Conservation (phyloP, 2,888 invertebrate species). For the Pollenia amentaria region DNA sequence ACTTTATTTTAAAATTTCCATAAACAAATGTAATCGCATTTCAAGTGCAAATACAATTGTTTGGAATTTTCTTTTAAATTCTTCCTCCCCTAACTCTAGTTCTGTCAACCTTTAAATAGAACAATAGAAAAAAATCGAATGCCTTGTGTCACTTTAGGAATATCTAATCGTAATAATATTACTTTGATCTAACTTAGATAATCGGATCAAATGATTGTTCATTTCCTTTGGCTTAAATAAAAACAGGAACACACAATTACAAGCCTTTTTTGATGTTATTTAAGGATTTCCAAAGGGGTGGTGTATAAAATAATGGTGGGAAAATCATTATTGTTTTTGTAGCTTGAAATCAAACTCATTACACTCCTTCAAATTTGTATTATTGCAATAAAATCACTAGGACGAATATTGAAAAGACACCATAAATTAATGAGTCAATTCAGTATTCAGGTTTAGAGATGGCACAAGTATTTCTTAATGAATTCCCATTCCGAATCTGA, state of each 20-base stretch:
- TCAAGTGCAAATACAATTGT: slow-evolving; percentile 57
- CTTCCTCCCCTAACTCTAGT: slow-evolving; percentile 53
- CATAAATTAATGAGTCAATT: not conserved
- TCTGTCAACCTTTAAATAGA: slow-evolving; percentile 8
- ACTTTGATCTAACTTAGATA: slow-evolving; percentile 76
- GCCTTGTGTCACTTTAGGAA: slow-evolving; percentile 50
- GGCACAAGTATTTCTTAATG: too few relatives aligned
- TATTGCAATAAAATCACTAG: not conserved
- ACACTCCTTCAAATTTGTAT: slow-evolving; percentile 29
- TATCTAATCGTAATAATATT: slow-evolving; percentile 70
- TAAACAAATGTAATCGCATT: slow-evolving; percentile 51
- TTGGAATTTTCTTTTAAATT: not conserved
- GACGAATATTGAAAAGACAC: too few relatives aligned
- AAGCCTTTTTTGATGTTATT: slow-evolving; percentile 37
- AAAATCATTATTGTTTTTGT: slow-evolving; percentile 9
- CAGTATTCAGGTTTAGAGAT: not conserved
- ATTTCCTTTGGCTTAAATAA: slow-evolving; percentile 61
- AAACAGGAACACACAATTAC: slow-evolving; percentile 23
- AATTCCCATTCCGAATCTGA: too few relatives aligned
- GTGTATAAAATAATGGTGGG: slow-evolving; percentile 42
- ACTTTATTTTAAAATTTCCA: slow-evolving; percentile 32
- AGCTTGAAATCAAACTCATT: slow-evolving; percentile 25
- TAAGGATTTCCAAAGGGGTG: slow-evolving; percentile 11
- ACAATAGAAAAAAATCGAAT: slow-evolving; percentile 30
- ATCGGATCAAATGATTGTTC: slow-evolving; percentile 83